A percentile compares a stretch with the other conserved stretches of the same genome.
These are phyloP conservation scores for Perithous albicinctus DNA, from an alignment of 2,888 invertebrate genomes.

Conservation along the genomic window DNA sequence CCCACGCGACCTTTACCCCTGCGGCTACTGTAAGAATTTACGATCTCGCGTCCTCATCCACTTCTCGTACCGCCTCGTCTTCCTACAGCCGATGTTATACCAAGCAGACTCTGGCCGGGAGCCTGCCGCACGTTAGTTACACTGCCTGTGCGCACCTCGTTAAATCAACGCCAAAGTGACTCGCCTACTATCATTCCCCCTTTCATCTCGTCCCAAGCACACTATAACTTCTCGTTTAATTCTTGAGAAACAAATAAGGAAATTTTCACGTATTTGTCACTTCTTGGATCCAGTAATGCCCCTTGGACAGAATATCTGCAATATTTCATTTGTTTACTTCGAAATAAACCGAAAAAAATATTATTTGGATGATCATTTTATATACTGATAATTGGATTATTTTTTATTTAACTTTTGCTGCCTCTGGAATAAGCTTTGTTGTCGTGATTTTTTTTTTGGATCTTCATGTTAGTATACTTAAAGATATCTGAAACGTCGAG, in stretches of 20 bases:
- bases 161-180: conserved; percentile 47
- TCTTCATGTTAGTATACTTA: too few species aligned
- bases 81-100: conserved; percentile 4
- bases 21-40: conserved; percentile 43
- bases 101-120: background rate
- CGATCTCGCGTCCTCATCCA: conserved; percentile 27
- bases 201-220: background rate
- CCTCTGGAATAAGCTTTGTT: too few species aligned
- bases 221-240: conserved; percentile 21
- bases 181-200: conserved; percentile 3
- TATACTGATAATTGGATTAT: too few species aligned
- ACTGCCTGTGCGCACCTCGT: conserved; percentile 36
- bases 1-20: conserved; percentile 9
- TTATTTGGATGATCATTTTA: too few species aligned
- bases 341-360: too few species aligned
- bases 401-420: too few species aligned
- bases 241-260: background rate
- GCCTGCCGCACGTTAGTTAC: conserved; percentile 30
- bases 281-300: background rate
- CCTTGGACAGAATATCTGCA: too few species aligned
- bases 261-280: too few species aligned
- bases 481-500: too few species aligned
- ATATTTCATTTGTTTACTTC: too few species aligned
- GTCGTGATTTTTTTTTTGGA: too few species aligned
- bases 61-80: conserved; percentile 5